These are phyloP conservation scores for Drosophila antonietae DNA, from an alignment of 2,888 invertebrate genomes.

Conservation along the genomic window DNA sequence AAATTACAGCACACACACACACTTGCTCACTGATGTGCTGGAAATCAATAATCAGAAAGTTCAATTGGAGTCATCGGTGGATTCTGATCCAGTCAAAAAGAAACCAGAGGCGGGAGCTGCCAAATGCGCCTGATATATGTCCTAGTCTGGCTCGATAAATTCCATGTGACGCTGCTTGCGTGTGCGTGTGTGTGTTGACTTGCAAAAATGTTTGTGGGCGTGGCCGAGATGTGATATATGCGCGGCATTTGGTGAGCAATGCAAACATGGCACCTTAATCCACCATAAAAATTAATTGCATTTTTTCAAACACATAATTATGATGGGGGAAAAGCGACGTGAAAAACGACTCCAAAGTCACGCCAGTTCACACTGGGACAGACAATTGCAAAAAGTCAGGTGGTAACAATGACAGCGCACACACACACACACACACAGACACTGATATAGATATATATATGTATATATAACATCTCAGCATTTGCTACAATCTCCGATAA, in stretches of 20 bases:
- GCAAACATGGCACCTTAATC: slow-evolving; percentile 72
- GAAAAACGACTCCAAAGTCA: slow-evolving; percentile 44
- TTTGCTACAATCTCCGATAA: slow-evolving; percentile 46
- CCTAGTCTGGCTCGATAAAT: slow-evolving; percentile 71
- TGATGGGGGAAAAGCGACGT: slow-evolving; percentile 42
- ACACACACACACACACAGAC: slow-evolving; percentile 5
- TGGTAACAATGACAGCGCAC: slow-evolving; percentile 37
- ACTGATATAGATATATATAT: slow-evolving; percentile 11
- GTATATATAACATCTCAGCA: slow-evolving; percentile 3
- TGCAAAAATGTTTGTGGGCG: slow-evolving; percentile 53
- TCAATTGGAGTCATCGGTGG: slow-evolving; percentile 55
- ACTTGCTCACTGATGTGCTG: not conserved
- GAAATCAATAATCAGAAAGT: slow-evolving; percentile 75
- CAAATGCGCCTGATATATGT: slow-evolving; percentile 73
- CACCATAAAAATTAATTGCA: slow-evolving; percentile 73
- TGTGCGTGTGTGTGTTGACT: slow-evolving; percentile 47
- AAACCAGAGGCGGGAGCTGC: slow-evolving; percentile 54
- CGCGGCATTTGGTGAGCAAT: slow-evolving; percentile 61
- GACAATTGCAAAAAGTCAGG: slow-evolving; percentile 66
- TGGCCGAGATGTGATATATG: slow-evolving; percentile 65
- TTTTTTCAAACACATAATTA: slow-evolving; percentile 62
- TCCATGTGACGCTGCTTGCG: slow-evolving; percentile 21
- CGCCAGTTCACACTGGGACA: slow-evolving; percentile 29
- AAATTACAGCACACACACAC: slow-evolving; percentile 62
- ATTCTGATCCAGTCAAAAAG: slow-evolving; percentile 16